Conservation (phyloP, 2,888 invertebrate genomes). For the Mythimna impura region DNA sequence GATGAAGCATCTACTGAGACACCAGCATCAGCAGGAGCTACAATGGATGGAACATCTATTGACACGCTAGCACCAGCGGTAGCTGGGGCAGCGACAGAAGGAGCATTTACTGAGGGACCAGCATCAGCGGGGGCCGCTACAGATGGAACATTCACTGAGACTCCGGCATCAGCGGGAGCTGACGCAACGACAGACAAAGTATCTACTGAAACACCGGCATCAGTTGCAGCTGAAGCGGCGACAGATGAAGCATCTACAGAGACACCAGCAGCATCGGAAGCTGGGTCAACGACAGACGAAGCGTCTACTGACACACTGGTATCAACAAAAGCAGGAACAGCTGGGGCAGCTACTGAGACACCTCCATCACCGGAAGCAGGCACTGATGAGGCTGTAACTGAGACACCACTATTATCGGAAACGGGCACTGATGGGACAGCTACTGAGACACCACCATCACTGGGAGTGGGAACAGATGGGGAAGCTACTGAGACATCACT, state of each 20-base stretch:
- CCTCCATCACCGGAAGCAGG: no score
- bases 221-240: fast-evolving
- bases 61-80: no score
- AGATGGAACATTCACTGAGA: background rate
- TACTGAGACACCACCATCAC: background rate
- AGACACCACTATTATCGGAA: no score
- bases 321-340: background rate
- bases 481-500: background rate
- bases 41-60: no score
- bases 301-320: no score
- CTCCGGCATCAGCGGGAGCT: background rate
- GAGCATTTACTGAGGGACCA: no score
- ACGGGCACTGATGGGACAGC: no score
- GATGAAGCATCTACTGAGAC: no score
- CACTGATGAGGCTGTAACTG: background rate
- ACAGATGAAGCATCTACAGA: background rate
- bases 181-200: background rate
- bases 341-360: no score
- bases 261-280: background rate
- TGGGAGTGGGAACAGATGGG: background rate
- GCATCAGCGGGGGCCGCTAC: background rate
- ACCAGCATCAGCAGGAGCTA: no score
- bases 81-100: no score
- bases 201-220: background rate
- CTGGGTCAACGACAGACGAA: background rate